Evolutionary conservation across 2,888 invertebrate genomes (phyloP), one percentile per base, ranked within the genome.

Genomic region (Hyppa rectilinea): DNA sequence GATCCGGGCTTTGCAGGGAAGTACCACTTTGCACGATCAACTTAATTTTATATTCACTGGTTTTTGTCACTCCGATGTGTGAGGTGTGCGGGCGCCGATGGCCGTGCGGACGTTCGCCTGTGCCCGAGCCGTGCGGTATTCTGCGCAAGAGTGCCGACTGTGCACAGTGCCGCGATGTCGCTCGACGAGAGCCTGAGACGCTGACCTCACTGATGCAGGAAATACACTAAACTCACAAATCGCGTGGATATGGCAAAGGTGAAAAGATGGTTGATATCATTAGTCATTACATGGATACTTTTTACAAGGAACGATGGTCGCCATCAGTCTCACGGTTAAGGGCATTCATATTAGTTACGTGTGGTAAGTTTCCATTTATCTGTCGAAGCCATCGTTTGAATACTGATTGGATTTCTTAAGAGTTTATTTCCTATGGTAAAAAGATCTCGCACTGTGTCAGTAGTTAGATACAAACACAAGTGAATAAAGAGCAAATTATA

Each of bases 121-220:
- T 75, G 74, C 60, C 86, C 87, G 76, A 74, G 82, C 75, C 87
- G 85, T 82, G 84, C 87, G 87, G 87, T 86, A 87, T 83, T 91
- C 90, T 91, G 89, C 75, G 83, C 78, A 67, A 77, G 76, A 75
- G 78, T 47, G 63, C 60, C 70, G 71, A 83, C 55, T 73, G 75
- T 43, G 23, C 23, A 71, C 43, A 55, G 56, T 47, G 43, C 45
- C 59, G 64, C 66, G 50, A 78, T 80, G 88, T 69, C 63, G 70
- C 64, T 59, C 50, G 72, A 59, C 77, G 71, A 75, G 77, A 80
- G 76, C 75, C 55, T 70, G 66, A 75, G 71, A 80, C 69, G 74
- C 80, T 91, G 92, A 92, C 93, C 93, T 91, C 91, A 88, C 87
- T 75, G 87, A 84, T 87, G 87, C 91, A 90, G 90, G 92, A 92